phyloP scores from a whole-genome alignment of 2,797 vertebrate species.

The Catostomus latipinnis region DNA sequence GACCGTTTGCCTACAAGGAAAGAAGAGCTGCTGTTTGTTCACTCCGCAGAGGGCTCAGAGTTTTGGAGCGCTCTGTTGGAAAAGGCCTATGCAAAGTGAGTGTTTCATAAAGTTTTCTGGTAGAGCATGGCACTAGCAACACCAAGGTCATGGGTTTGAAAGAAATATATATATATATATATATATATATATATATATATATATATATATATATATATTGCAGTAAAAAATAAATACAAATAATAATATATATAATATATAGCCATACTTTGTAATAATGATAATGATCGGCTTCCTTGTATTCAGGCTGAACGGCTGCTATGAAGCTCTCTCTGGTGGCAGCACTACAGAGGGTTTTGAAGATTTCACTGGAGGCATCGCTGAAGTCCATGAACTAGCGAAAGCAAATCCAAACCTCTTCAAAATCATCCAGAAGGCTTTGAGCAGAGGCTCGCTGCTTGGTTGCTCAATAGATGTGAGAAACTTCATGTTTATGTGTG shows the following conservation, averaged over 20 bases:
- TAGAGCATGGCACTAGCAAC: too few relatives aligned
- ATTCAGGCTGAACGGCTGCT: slow-evolving; percentile 88
- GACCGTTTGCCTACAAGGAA: slow-evolving; percentile 83
- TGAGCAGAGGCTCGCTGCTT: slow-evolving; percentile 87
- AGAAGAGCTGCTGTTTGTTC: slow-evolving; percentile 81
- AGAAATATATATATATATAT: too few relatives aligned
- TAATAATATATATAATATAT: too few relatives aligned
- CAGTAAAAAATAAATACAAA: too few relatives aligned
- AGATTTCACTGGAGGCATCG: slow-evolving; percentile 92
- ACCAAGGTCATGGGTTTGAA: too few relatives aligned
- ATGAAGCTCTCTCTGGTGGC: slow-evolving; percentile 89
- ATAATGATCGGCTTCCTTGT: background rate
- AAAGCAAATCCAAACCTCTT: slow-evolving; percentile 81
- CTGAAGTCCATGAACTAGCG: slow-evolving; percentile 83
- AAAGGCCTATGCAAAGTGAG: slow-evolving; percentile 89
- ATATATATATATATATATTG: too few relatives aligned
- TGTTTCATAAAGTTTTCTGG: slow-evolving; percentile 3
- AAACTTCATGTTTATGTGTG: background rate
- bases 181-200: too few relatives aligned
- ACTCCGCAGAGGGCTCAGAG: slow-evolving; percentile 78
- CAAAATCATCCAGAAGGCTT: slow-evolving; percentile 85
- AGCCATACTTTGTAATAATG: background rate
- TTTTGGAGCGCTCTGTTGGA: slow-evolving; percentile 86
- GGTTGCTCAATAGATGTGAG: slow-evolving; percentile 89
- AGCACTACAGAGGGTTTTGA: slow-evolving; percentile 90